Evolutionary conservation across 2,797 vertebrate genomes (phyloP).

Genomic region (Macropodus opercularis): DNA sequence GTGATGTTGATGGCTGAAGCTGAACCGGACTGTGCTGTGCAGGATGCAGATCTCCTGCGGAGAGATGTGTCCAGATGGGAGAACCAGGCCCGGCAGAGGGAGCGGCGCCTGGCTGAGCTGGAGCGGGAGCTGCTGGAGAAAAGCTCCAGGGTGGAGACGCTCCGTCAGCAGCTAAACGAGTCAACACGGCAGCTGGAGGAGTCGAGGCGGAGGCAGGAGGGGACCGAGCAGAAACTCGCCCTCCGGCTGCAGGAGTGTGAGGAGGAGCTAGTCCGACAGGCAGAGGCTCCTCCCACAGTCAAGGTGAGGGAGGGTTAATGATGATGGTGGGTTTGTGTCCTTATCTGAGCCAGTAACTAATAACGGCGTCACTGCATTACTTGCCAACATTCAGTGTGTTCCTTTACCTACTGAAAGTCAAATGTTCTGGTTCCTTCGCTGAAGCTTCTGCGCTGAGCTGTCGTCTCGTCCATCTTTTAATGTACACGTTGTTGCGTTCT

Average conservation of each 20-base stretch:
- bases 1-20: too few species aligned
- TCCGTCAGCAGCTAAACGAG: constrained; percentile 86
- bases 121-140: constrained; percentile 89
- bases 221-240: constrained; percentile 84
- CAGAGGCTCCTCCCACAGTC: constrained; percentile 80
- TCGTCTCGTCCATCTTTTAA: too few species aligned
- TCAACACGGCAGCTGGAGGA: constrained; percentile 84
- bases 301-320: constrained; percentile 89
- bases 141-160: constrained; percentile 77
- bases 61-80: constrained; percentile 82
- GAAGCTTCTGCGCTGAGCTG: too few species aligned
- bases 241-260: constrained; percentile 85
- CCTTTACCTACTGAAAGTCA: too few species aligned
- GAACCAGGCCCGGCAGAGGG: constrained; percentile 80
- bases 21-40: not conserved
- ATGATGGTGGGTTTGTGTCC: too few species aligned
- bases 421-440: too few species aligned
- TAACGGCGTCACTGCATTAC: too few species aligned
- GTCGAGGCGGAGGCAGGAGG: constrained; percentile 77
- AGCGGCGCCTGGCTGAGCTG: constrained; percentile 81
- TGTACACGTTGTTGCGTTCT: too few species aligned
- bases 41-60: constrained; percentile 75
- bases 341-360: too few species aligned
- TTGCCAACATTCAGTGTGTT: too few species aligned
- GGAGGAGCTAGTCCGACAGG: constrained; percentile 84